A percentile compares a stretch with the other conserved stretches of the same genome.
These are phyloP conservation scores for Gari tellinella DNA, from an alignment of 2,888 invertebrate species.

Conservation along the genomic window DNA sequence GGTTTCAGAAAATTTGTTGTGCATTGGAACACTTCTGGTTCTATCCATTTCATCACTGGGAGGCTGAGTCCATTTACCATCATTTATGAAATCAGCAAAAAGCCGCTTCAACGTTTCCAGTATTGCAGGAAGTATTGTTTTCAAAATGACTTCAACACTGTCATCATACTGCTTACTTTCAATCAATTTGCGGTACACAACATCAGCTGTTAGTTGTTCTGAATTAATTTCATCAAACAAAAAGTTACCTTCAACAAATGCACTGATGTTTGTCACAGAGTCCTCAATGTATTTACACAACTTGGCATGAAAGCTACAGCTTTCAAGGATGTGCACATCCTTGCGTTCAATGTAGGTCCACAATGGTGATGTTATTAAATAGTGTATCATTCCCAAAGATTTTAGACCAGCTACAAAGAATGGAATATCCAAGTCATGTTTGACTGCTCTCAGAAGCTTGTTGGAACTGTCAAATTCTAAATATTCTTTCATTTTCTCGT, in stretches of 20 bases:
- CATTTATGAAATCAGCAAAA: conserved; percentile 24
- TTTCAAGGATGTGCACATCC: conserved; percentile 25
- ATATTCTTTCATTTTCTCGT: conserved; percentile 22
- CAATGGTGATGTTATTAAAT: conserved; percentile 39
- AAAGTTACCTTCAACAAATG: conserved; percentile 15
- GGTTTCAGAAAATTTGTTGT: conserved; percentile 35
- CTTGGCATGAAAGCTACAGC: conserved; percentile 17
- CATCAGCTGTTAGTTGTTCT: conserved; percentile 4
- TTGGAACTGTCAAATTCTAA: conserved; percentile 33
- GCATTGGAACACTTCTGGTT: conserved; percentile 11
- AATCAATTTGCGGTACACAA: conserved; percentile 4
- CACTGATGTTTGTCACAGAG: background rate
- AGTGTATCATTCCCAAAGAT: conserved; percentile 48
- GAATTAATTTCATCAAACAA: background rate
- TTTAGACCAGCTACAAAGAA: conserved; percentile 44
- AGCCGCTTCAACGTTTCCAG: conserved; percentile 4
- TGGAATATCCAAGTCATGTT: conserved; percentile 36
- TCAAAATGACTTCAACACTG: conserved; percentile 5
- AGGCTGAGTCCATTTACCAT: conserved; percentile 15
- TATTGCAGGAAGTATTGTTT: conserved; percentile 23
- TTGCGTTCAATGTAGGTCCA: conserved; percentile 27
- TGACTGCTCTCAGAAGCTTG: conserved; percentile 25
- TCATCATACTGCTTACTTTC: conserved; percentile 3
- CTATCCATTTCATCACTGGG: conserved; percentile 2
- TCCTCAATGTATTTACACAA: conserved; percentile 19